These are phyloP conservation scores for Thymelicus sylvestris DNA, from an alignment of 2,888 invertebrate genomes.

Conservation along the genomic window DNA sequence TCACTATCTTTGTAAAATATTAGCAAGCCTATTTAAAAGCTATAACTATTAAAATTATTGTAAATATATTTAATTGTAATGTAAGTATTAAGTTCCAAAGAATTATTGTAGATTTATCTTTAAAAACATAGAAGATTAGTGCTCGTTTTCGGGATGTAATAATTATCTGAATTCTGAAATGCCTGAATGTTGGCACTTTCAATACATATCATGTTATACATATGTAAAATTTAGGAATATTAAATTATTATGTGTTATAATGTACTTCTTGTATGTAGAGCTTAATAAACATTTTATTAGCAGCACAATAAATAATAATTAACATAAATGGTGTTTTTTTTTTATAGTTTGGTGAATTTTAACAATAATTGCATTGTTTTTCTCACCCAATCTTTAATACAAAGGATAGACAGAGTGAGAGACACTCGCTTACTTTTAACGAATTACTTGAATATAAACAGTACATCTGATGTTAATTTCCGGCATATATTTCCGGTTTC, in stretches of 20 bases:
- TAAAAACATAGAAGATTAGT: background rate
- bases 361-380: background rate
- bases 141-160: background rate
- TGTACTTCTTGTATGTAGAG: conserved; percentile 23
- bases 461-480: no score
- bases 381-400: no score
- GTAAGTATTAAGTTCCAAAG: conserved; percentile 5
- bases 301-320: conserved; percentile 7
- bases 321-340: background rate
- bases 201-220: conserved; percentile 35
- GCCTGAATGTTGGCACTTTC: conserved; percentile 16
- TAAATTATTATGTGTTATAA: conserved; percentile 7
- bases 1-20: conserved; percentile 5
- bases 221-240: conserved; percentile 19
- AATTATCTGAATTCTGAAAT: conserved; percentile 3
- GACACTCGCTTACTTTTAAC: no score
- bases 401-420: no score
- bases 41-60: background rate
- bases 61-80: conserved; percentile 5
- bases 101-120: conserved; percentile 3
- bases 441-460: no score
- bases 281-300: conserved; percentile 10
- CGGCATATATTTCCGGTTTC: no score
- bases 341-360: background rate
- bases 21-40: background rate